Percentiles rank a stretch among this genome's conserved stretches.
phyloP scores from a whole-genome alignment of 2,113 vertebrate species.

The Eulacestoma nigropectus region DNA sequence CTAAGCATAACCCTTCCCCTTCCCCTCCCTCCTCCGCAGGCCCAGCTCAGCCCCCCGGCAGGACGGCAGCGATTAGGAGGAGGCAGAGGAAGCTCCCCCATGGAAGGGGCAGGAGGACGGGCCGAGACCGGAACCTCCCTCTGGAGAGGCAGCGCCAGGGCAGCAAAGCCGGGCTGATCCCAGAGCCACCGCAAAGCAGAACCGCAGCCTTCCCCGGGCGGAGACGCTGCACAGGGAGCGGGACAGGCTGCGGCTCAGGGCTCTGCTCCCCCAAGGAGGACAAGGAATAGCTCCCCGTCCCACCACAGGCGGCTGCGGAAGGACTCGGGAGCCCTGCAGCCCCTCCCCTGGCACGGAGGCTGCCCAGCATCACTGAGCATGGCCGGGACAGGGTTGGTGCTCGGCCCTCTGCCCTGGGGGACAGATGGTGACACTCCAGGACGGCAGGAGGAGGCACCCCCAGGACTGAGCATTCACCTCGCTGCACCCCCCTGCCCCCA shows the following conservation, averaged over 20 bases:
- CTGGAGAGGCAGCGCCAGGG: neutral
- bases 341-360: neutral
- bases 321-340: neutral
- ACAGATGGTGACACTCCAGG: neutral
- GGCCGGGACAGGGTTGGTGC: accelerated
- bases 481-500: neutral
- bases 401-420: neutral
- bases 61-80: neutral
- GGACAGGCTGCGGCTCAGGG: neutral
- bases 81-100: neutral
- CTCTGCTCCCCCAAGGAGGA: neutral
- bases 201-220: accelerated
- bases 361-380: neutral
- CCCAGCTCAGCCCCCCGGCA: neutral
- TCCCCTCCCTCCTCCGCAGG: neutral
- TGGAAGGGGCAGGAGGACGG: neutral
- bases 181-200: neutral
- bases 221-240: neutral
- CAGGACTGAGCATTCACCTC: neutral
- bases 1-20: neutral
- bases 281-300: neutral
- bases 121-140: neutral
- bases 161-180: neutral
- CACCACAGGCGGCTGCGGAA: accelerated
- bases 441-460: neutral